Percentiles rank a stretch among this genome's conserved stretches.
Conservation (phyloP, 2,888 invertebrate species). For the Thyatira batis region DNA sequence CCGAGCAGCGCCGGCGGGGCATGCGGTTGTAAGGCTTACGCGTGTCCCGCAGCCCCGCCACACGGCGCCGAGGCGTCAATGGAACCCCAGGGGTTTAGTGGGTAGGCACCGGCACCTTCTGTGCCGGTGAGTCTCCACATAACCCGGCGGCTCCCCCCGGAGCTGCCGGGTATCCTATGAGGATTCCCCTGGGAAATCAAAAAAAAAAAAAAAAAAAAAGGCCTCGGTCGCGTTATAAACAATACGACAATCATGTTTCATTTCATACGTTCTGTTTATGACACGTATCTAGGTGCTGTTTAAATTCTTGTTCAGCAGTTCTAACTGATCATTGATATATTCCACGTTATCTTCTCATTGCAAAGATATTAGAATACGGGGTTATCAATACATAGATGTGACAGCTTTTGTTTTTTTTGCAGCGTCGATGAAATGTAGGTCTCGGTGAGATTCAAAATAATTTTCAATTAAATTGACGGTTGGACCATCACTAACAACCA, state of each 20-base stretch:
- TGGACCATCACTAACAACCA: background rate
- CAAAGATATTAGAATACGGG: background rate
- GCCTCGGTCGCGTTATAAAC: background rate
- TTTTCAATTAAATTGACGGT: background rate
- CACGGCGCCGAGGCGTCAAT: no score
- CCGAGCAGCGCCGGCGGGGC: no score
- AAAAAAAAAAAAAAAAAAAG: no score
- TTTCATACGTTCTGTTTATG: background rate
- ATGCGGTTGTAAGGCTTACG: no score
- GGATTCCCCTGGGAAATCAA: no score
- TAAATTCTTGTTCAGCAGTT: background rate
- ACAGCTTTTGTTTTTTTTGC: background rate
- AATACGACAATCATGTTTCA: background rate
- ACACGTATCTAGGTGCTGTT: background rate
- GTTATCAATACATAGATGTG: background rate
- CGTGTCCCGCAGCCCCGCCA: no score
- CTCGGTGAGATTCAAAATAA: background rate
- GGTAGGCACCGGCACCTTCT: no score
- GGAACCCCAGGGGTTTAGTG: no score
- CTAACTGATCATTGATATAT: background rate
- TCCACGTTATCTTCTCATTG: background rate
- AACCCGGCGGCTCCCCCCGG: no score
- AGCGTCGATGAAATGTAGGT: background rate
- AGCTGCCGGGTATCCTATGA: no score
- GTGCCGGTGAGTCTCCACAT: no score